A percentile compares a stretch with the other conserved stretches of the same genome.
Evolutionary conservation across 2,888 invertebrate genomes (phyloP).

Genomic region (Mactromeris polynyma): DNA sequence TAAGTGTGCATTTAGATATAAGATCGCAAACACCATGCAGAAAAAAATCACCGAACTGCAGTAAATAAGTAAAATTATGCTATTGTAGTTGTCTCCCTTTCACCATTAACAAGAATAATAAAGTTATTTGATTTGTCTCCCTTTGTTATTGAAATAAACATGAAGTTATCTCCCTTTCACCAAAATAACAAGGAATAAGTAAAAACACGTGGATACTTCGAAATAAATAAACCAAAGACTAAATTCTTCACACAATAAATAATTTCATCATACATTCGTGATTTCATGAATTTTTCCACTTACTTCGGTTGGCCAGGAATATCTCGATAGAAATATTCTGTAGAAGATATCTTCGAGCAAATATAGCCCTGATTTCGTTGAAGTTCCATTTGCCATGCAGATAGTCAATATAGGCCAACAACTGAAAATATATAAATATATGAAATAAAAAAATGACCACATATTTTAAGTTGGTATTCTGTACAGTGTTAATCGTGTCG

Average conservation of each 20-base stretch:
- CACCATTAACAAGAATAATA: background rate
- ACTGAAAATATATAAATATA: slow-evolving; percentile 89
- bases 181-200: background rate
- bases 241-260: too few relatives aligned
- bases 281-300: slow-evolving; percentile 88
- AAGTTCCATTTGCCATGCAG: slow-evolving; percentile 99
- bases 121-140: background rate
- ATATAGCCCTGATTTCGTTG: slow-evolving; percentile 99
- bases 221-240: background rate
- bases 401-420: slow-evolving; percentile 98
- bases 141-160: background rate
- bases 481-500: too few relatives aligned
- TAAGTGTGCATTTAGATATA: background rate
- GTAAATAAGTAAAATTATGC: background rate
- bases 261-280: too few relatives aligned
- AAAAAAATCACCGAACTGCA: too few relatives aligned
- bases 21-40: background rate
- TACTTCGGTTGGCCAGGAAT: slow-evolving; percentile 99
- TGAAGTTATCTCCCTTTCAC: background rate
- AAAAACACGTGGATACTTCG: background rate
- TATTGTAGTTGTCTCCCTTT: background rate
- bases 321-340: slow-evolving; percentile 98
- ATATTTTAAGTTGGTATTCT: too few relatives aligned
- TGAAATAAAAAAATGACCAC: too few relatives aligned
- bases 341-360: slow-evolving; percentile 97